Percentiles rank a stretch among this genome's conserved stretches.
Conservation (phyloP, 2,888 invertebrate genomes). For the Cataglyphis altisquamis region DNA sequence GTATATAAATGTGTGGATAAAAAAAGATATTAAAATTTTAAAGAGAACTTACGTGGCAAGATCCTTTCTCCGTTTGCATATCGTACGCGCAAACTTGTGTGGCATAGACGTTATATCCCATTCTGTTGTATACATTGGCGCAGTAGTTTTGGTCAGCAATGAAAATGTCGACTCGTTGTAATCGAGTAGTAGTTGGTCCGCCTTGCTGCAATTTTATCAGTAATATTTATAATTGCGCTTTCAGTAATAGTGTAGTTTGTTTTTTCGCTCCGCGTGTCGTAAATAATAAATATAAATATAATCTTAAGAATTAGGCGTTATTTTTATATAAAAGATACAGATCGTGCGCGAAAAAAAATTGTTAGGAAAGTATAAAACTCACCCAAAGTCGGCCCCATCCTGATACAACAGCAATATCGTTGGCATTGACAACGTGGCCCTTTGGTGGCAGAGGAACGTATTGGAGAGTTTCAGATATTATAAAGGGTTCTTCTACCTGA, state of each 20-base stretch:
- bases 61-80: conserved; percentile 65
- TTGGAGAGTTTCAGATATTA: conserved; percentile 35
- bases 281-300: background rate
- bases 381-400: conserved; percentile 82
- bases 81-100: conserved; percentile 74
- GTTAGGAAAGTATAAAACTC: conserved; percentile 12
- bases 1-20: background rate
- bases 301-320: background rate
- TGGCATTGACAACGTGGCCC: conserved; percentile 66
- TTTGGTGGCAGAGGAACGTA: conserved; percentile 86
- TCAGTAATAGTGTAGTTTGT: background rate
- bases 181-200: conserved; percentile 74
- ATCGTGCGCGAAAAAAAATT: background rate
- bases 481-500: conserved; percentile 62
- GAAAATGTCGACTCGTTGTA: conserved; percentile 88
- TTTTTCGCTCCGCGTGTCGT: background rate
- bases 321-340: background rate
- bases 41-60: conserved; percentile 73
- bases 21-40: background rate
- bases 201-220: conserved; percentile 68
- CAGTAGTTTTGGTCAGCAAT: conserved; percentile 87
- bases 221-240: background rate
- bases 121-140: conserved; percentile 64
- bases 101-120: conserved; percentile 57
- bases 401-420: conserved; percentile 75